Conservation (phyloP, 2,113 vertebrate species). For the Rhinogobius similis region DNA sequence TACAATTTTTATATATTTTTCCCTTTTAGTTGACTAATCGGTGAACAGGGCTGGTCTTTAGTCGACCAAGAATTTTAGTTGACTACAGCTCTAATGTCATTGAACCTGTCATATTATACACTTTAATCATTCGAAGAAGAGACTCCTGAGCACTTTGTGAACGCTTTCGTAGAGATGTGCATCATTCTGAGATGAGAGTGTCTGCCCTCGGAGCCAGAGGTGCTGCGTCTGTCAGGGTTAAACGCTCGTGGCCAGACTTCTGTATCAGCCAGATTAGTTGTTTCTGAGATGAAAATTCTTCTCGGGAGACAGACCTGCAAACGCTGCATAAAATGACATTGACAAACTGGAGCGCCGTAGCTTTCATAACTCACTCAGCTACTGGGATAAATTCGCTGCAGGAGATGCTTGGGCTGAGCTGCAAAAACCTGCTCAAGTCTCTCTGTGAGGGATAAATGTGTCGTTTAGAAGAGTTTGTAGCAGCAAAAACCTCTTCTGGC, state of each 20-base stretch:
- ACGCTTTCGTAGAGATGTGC: not conserved
- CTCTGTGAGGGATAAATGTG: not conserved
- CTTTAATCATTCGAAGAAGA: too few species aligned
- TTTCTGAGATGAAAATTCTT: slow-evolving; percentile 20
- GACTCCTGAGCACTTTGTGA: slow-evolving; percentile 17
- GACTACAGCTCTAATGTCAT: too few species aligned
- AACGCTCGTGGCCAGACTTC: slow-evolving; percentile 7
- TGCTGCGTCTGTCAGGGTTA: slow-evolving; percentile 9
- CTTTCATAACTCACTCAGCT: slow-evolving; percentile 28
- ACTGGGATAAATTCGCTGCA: slow-evolving; percentile 22
- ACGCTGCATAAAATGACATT: slow-evolving; percentile 42
- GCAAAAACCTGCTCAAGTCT: slow-evolving; percentile 7
- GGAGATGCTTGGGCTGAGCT: slow-evolving; percentile 8
- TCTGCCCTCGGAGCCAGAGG: not conserved
- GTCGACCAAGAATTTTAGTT: too few species aligned
- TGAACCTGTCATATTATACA: too few species aligned
- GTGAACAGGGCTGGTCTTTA: too few species aligned
- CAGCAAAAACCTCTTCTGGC: not conserved
- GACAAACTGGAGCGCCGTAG: slow-evolving; percentile 28
- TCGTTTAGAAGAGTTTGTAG: not conserved
- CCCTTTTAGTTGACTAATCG: too few species aligned
- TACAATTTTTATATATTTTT: too few species aligned
- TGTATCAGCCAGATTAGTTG: slow-evolving; percentile 16
- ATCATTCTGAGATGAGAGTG: not conserved
- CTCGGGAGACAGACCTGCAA: slow-evolving; percentile 23